Conservation (phyloP, 2,113 vertebrate genomes). For the Gambusia affinis region DNA sequence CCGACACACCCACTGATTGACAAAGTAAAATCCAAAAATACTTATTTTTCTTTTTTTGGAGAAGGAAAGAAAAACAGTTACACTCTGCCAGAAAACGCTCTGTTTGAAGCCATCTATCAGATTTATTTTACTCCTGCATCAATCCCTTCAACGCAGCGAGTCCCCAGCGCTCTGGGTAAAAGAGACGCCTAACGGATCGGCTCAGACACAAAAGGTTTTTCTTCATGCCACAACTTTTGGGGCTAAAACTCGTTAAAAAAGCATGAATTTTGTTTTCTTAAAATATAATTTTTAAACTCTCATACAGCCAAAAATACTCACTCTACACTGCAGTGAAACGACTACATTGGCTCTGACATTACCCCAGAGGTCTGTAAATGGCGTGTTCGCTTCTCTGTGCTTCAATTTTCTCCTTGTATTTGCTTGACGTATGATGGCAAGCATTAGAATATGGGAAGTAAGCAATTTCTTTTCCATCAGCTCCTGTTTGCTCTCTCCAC, state of each 20-base stretch:
- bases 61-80: slow-evolving; percentile 19
- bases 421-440: slow-evolving; percentile 43
- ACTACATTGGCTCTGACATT: slow-evolving; percentile 34
- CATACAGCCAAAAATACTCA: slow-evolving; percentile 9
- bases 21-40: slow-evolving; percentile 46
- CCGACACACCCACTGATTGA: slow-evolving; percentile 33
- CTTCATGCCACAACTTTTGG: slow-evolving; percentile 26
- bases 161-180: slow-evolving; percentile 15
- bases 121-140: slow-evolving; percentile 47
- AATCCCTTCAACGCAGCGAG: slow-evolving; percentile 39
- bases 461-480: slow-evolving; percentile 56
- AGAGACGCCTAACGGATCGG: slow-evolving; percentile 27
- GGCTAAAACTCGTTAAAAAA: slow-evolving; percentile 30
- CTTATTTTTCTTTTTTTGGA: neutral
- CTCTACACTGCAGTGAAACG: slow-evolving; percentile 18
- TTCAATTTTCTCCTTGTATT: slow-evolving; percentile 37
- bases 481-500: slow-evolving; percentile 19
- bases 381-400: neutral
- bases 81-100: slow-evolving; percentile 48
- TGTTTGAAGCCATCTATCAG: slow-evolving; percentile 58
- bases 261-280: neutral
- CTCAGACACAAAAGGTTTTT: slow-evolving; percentile 48
- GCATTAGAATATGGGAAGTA: slow-evolving; percentile 35
- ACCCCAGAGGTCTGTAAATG: slow-evolving; percentile 43
- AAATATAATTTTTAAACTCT: slow-evolving; percentile 4